Evolutionary conservation across 2,888 invertebrate genomes (phyloP).

Genomic region (Stegana nigrithorax): DNA sequence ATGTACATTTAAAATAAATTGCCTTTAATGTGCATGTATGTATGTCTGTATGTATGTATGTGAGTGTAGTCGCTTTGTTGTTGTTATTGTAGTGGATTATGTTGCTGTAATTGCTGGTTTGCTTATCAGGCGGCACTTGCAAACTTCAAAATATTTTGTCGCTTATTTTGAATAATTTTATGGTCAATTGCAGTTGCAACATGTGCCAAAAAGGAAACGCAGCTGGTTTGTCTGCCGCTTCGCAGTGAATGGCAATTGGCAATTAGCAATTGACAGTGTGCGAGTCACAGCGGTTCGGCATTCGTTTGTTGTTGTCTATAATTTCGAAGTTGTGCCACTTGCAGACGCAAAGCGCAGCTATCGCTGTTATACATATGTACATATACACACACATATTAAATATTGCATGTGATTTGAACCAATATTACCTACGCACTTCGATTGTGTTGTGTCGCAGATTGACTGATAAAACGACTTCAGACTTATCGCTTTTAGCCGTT

Average conservation of each 20-base stretch:
- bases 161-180: not conserved
- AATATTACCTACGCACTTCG: not conserved
- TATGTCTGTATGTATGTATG: too few species aligned
- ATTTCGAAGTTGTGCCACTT: too few species aligned
- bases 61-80: too few species aligned
- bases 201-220: not conserved
- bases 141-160: conserved; percentile 9
- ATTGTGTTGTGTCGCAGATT: not conserved
- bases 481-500: too few species aligned
- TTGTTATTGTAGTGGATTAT: too few species aligned
- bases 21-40: not conserved
- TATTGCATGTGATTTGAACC: not conserved
- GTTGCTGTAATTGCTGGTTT: not conserved
- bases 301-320: too few species aligned
- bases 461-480: not conserved
- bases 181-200: not conserved
- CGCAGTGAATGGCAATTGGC: too few species aligned
- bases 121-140: not conserved
- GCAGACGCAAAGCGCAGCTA: too few species aligned
- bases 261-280: too few species aligned
- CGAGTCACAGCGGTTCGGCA: too few species aligned
- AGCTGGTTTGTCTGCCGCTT: too few species aligned
- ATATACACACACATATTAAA: not conserved
- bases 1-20: not conserved
- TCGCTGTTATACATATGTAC: too few species aligned